Evolutionary conservation across 2,113 vertebrate genomes (phyloP).

Genomic region (Tiliqua scincoides): DNA sequence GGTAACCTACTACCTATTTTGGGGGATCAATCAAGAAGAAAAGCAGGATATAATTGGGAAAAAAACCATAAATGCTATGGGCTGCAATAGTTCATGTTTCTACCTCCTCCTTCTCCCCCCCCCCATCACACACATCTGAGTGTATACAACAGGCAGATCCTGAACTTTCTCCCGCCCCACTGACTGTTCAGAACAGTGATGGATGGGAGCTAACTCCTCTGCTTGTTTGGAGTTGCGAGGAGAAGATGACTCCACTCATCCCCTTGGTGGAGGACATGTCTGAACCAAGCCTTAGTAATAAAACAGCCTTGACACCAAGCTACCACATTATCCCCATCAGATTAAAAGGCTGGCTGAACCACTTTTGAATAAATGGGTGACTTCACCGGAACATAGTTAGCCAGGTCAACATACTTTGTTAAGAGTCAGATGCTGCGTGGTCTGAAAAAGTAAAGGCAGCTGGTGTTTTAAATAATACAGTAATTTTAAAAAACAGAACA

Average conservation of each 20-base stretch:
- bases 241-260: not conserved
- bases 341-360: not conserved
- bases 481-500: not conserved
- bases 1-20: too few species aligned
- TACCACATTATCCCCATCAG: not conserved
- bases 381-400: not conserved
- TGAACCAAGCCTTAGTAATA: not conserved
- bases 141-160: not conserved
- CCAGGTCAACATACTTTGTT: not conserved
- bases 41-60: too few species aligned
- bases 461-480: too few species aligned
- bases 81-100: not conserved
- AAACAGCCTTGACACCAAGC: not conserved
- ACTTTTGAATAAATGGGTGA: constrained; percentile 13
- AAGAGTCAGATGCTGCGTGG: not conserved
- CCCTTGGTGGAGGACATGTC: not conserved
- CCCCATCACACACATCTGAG: not conserved
- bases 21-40: too few species aligned
- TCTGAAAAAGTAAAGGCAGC: not conserved
- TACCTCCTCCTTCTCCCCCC: not conserved
- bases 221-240: too few species aligned
- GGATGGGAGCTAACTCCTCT: too few species aligned
- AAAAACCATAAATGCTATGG: too few species aligned
- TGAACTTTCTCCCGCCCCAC: not conserved
- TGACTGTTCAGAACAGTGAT: not conserved